Conservation (phyloP, 37 sponge, comb jelly and placozoan species). For the Oopsacas minuta region DNA sequence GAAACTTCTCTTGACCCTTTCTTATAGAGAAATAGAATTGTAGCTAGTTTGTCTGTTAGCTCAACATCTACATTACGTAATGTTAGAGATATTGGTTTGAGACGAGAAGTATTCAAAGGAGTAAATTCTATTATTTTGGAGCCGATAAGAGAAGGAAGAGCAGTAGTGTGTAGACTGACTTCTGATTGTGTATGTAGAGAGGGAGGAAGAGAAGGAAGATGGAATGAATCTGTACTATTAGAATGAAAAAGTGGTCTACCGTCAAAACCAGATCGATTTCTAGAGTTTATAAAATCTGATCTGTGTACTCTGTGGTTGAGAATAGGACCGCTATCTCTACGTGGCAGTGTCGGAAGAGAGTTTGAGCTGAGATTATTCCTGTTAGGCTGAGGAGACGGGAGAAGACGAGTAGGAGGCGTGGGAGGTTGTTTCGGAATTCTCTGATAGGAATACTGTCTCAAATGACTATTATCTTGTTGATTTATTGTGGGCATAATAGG, state of each 20-base stretch:
- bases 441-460: background rate
- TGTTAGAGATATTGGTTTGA: background rate
- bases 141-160: background rate
- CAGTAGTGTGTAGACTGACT: background rate
- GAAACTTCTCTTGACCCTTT: background rate
- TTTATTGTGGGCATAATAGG: background rate
- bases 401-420: conserved; percentile 2
- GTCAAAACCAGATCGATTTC: background rate
- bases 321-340: background rate
- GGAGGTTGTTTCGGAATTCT: background rate
- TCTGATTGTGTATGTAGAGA: background rate
- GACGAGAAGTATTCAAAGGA: background rate
- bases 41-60: background rate
- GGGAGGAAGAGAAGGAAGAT: background rate
- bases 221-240: background rate
- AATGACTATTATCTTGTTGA: background rate
- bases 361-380: background rate
- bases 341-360: background rate
- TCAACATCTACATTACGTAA: background rate
- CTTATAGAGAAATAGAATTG: background rate
- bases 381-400: background rate
- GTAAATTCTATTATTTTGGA: background rate
- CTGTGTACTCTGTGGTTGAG: background rate
- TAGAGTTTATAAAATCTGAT: background rate
- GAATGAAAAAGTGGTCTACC: background rate